Percentiles rank a stretch among this genome's conserved stretches.
These are phyloP conservation scores for Anser brachyrhynchus DNA, from an alignment of 2,113 vertebrate species.

Conservation along the genomic window DNA sequence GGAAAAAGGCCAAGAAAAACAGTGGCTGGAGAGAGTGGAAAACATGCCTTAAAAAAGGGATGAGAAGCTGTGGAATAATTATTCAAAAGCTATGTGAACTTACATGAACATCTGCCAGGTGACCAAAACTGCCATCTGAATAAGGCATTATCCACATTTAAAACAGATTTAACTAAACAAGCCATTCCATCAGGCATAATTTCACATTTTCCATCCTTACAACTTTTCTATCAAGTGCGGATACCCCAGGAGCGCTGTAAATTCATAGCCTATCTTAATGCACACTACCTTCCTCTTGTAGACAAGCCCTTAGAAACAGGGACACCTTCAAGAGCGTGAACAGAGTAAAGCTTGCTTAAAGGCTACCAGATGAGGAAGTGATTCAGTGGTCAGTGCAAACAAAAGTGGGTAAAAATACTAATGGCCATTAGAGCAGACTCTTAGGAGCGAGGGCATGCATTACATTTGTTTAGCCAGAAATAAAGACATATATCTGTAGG, in stretches of 20 bases:
- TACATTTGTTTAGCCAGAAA: not conserved
- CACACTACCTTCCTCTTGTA: not conserved
- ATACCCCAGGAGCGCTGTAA: constrained; percentile 5
- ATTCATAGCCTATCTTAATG: not conserved
- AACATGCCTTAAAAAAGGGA: constrained; percentile 21
- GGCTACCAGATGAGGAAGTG: not conserved
- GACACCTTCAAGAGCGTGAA: not conserved
- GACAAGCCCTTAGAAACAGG: not conserved
- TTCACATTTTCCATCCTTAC: constrained; percentile 38
- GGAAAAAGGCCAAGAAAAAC: constrained; percentile 47
- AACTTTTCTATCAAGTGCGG: not conserved
- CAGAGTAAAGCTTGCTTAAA: not conserved
- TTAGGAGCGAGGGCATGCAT: not conserved
- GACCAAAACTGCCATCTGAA: constrained; percentile 54
- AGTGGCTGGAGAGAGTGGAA: constrained; percentile 18
- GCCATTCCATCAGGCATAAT: constrained; percentile 15
- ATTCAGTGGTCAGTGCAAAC: not conserved
- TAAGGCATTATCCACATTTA: constrained; percentile 47
- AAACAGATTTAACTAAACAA: constrained; percentile 30
- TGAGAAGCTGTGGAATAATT: constrained; percentile 38
- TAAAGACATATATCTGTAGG: not conserved
- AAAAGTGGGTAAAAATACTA: not conserved
- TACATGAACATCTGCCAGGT: constrained; percentile 2
- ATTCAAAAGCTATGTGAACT: constrained; percentile 20
- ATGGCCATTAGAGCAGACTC: not conserved